phyloP scores from a whole-genome alignment of 2,888 invertebrate species.

The Eueremaeus valkanovi region DNA sequence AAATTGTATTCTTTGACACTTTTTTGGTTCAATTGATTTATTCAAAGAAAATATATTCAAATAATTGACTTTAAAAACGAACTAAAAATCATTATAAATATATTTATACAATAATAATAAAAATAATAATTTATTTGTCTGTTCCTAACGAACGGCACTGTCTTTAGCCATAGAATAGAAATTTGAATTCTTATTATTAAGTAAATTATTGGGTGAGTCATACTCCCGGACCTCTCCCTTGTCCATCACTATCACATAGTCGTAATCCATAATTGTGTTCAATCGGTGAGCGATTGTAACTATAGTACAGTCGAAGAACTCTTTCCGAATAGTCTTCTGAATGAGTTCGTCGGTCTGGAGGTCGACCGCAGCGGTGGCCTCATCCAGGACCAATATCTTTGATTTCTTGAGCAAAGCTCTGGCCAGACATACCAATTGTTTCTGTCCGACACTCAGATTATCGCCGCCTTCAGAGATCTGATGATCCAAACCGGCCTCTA shows the following conservation, averaged over 20 bases:
- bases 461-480: slow-evolving; percentile 55
- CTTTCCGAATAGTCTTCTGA: slow-evolving; percentile 74
- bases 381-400: slow-evolving; percentile 57
- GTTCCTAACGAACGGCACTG: neutral
- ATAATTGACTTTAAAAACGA: too few relatives aligned
- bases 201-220: slow-evolving; percentile 65
- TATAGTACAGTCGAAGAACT: slow-evolving; percentile 71
- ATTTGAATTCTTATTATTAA: slow-evolving; percentile 64
- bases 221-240: slow-evolving; percentile 72
- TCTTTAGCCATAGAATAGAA: slow-evolving; percentile 58
- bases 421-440: slow-evolving; percentile 56
- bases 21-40: too few relatives aligned
- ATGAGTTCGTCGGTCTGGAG: slow-evolving; percentile 57
- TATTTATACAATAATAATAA: too few relatives aligned
- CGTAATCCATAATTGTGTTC: slow-evolving; percentile 85
- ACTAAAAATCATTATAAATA: too few relatives aligned
- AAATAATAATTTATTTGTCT: too few relatives aligned
- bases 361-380: slow-evolving; percentile 59
- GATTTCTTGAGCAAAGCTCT: slow-evolving; percentile 54
- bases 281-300: slow-evolving; percentile 87
- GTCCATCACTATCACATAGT: slow-evolving; percentile 73
- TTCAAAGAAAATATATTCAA: too few relatives aligned
- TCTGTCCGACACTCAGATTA: slow-evolving; percentile 54
- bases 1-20: too few relatives aligned
- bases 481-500: slow-evolving; percentile 52